A percentile compares a stretch with the other conserved stretches of the same genome.
phyloP scores from a whole-genome alignment of 2,888 invertebrate genomes.

The Criorhina ranunculi region DNA sequence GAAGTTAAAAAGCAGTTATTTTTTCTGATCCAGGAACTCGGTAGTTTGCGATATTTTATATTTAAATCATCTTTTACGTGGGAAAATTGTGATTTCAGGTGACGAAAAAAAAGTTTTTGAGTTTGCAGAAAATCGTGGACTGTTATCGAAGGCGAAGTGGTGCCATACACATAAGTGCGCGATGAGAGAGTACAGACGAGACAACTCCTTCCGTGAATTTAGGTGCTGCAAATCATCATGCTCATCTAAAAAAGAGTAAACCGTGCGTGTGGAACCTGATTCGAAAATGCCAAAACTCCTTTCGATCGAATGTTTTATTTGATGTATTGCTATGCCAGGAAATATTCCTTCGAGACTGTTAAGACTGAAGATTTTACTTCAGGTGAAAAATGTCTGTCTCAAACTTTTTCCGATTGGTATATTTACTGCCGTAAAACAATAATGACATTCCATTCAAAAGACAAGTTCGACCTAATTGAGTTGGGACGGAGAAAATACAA shows the following conservation, averaged over 20 bases:
- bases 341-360: too few relatives aligned
- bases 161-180: too few relatives aligned
- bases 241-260: not conserved
- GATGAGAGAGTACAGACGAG: not conserved
- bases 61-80: not conserved
- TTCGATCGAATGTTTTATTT: constrained; percentile 11
- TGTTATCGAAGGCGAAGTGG: constrained; percentile 3
- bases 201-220: not conserved
- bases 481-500: not conserved
- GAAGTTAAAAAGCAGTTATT: too few relatives aligned
- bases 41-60: constrained; percentile 8
- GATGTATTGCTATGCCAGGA: constrained; percentile 18
- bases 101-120: constrained; percentile 1
- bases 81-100: not conserved
- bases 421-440: not conserved
- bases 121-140: constrained; percentile 2
- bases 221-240: not conserved
- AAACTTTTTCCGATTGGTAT: not conserved
- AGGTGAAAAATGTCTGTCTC: too few relatives aligned
- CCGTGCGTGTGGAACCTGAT: not conserved
- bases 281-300: not conserved
- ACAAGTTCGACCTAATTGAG: not conserved
- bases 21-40: not conserved
- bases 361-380: too few relatives aligned
- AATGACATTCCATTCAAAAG: not conserved